Evolutionary conservation across 2,797 vertebrate species (phyloP), one percentile per base, ranked within the genome.

Genomic region (Huso huso): DNA sequence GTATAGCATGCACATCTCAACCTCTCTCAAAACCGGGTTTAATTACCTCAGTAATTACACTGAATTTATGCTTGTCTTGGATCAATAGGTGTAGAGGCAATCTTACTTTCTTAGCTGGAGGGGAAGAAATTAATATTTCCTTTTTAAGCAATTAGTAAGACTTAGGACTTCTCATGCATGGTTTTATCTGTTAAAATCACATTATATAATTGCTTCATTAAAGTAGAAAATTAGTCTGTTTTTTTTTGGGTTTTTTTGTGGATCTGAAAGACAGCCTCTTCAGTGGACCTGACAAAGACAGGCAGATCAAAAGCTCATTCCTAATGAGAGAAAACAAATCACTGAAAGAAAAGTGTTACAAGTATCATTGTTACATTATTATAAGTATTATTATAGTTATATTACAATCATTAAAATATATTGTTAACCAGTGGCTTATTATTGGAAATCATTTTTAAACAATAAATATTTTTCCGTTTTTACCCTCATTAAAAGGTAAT

Each of bases 341-440:
- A 84, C 86, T 87, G 87, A 88, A 88, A 82, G 82, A 83, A 89
- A 89, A 89, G 86, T 87, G 87, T 83, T 84, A 84, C 86, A 91
- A 90, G 88, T 89, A 87, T 87, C 84, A 88, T 86, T 82, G 83
- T 87, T 73, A 57, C 52, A 59, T 73, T 78, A 71, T 68, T 76
- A 70, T 78, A 65, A 49, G 37, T 23, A 61, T 61, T 66, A 49
- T 51, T n/a, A 8, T 48, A 58, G n/a, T 51, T n/a, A 6, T 48
- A 58, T 10, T 63, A 48, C 12, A 62, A 49, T 48, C 66, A 48
- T 71, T 48, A 15, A 15, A 51, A 37, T 13, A 53, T 51, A 61
- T 65, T 63, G 6, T 11, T 53, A 11, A 53, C 13, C 37, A 37
- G 5, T 5, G 37, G 37, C 37, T 37, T 37, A 37, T 37, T 37